A percentile compares a stretch with the other conserved stretches of the same genome.
These are phyloP conservation scores for Caracal caracal DNA, from an alignment of 2,113 vertebrate species.

Conservation along the genomic window DNA sequence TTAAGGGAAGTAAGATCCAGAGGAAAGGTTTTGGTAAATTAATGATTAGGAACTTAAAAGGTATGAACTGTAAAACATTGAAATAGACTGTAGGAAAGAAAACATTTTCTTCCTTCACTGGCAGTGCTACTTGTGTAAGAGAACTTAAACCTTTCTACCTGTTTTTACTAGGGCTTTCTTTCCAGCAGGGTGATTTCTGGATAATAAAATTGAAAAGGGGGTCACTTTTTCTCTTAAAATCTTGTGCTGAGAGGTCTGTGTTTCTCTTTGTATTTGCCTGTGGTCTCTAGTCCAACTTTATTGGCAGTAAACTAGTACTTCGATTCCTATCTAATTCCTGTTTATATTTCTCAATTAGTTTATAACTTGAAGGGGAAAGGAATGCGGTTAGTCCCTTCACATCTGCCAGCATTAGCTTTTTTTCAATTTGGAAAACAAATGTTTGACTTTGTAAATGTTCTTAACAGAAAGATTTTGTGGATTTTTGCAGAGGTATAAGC, in stretches of 20 bases:
- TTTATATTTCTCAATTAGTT: constrained; percentile 32
- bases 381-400: constrained; percentile 18
- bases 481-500: not conserved
- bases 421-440: not conserved
- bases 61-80: constrained; percentile 26
- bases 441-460: not conserved
- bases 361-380: not conserved
- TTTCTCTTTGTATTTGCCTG: constrained; percentile 28
- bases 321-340: constrained; percentile 33
- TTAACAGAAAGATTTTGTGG: not conserved
- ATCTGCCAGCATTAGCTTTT: constrained; percentile 12
- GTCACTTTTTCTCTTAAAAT: not conserved
- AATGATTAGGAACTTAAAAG: constrained; percentile 14
- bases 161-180: not conserved
- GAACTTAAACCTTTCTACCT: not conserved
- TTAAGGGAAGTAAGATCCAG: not conserved
- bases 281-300: not conserved
- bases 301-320: constrained; percentile 38
- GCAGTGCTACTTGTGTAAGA: not conserved
- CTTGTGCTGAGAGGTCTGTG: not conserved
- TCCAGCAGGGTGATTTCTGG: not conserved
- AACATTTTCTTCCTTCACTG: constrained; percentile 13
- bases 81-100: constrained; percentile 14
- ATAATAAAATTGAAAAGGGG: constrained; percentile 29
- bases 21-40: constrained; percentile 34